Conservation (phyloP, 2,797 vertebrate species). For the Premnoplex brunnescens region DNA sequence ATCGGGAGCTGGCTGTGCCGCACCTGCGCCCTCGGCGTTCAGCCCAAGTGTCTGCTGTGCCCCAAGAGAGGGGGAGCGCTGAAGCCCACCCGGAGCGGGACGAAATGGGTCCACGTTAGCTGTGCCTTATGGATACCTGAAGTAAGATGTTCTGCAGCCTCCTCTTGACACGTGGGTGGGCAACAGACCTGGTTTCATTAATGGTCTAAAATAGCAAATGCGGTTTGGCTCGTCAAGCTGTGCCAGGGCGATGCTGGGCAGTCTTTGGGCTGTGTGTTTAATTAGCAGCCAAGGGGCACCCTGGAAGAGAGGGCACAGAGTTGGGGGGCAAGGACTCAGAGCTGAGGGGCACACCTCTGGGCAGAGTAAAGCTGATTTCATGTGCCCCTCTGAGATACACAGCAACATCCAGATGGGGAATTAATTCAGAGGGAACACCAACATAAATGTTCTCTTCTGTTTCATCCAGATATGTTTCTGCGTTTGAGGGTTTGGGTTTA, state of each 20-base stretch:
- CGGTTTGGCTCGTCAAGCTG: accelerated
- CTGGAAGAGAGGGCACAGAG: not conserved
- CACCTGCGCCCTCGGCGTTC: constrained; percentile 92
- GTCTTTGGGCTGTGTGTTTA: accelerated
- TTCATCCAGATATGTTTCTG: not conserved
- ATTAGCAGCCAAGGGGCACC: not conserved
- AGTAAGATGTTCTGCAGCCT: constrained; percentile 72
- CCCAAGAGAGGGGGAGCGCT: constrained; percentile 94
- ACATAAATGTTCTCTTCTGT: not conserved
- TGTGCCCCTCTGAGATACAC: not conserved
- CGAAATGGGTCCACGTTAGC: constrained; percentile 98
- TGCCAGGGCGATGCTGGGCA: accelerated
- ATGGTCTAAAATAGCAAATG: not conserved
- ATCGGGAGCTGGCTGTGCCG: constrained; percentile 95
- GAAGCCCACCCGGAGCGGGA: constrained; percentile 95
- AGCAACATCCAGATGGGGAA: not conserved
- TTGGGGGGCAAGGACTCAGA: not conserved
- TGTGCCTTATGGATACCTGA: constrained; percentile 99
- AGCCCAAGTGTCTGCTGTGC: constrained; percentile 95
- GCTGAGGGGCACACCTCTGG: not conserved
- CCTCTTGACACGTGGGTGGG: accelerated
- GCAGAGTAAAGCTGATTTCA: not conserved
- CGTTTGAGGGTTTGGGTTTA: accelerated
- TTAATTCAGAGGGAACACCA: not conserved
- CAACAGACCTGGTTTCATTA: accelerated